Base-by-base conservation (phyloP, 2,888 invertebrate genomes). In the Mimachlamys varia region DNA sequence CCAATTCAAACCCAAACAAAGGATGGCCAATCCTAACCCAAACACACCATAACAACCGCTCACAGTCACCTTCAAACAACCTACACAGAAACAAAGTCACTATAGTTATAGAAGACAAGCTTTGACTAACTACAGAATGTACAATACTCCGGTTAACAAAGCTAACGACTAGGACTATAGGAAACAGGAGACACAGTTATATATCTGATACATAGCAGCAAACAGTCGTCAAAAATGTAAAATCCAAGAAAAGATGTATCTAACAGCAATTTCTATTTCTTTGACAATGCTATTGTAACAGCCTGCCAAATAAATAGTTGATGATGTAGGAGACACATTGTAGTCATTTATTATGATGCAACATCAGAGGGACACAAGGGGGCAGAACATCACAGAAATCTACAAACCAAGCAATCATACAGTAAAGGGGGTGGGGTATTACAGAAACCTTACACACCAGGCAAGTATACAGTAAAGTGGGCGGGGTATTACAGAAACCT, bases 221-320 rank as follows among this genome's bases (percentile, higher is more conserved):
- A 27, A 76, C 89, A 55, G 0, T 19, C n/a, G 13, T 89, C 5
- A 89, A 10, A 15, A 89, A 89, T 44, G 22, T 50, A 13, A 88
- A 44, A 4, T 88, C 0, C 44, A 44, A n/a, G 19, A 53, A 53
- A 17, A 53, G 3, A 53, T 1, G 5, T 53, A 53, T 17, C 15
- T 49, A 88, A 88, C 53, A 27, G 58, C 90, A 91, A 90, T 58
- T 58, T 58, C n/a, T n/a, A 58, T 58, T 7, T 19, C 58, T 58
- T 58, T 58, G 19, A 76, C 27, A 76, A 33, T 76, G 76, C 33
- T 27, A 76, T 33, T 76, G 27, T 27, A 76, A 12, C 27, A 33
- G 76, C 33, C 4, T 76, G 76, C 22, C 22, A 76, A 33, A 33
- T 12, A 62, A 19, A 27, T n/a, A 62, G 62, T 27, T n/a, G 62